Evolutionary conservation across 2,888 invertebrate genomes (phyloP).

Genomic region (Merodon equestris): DNA sequence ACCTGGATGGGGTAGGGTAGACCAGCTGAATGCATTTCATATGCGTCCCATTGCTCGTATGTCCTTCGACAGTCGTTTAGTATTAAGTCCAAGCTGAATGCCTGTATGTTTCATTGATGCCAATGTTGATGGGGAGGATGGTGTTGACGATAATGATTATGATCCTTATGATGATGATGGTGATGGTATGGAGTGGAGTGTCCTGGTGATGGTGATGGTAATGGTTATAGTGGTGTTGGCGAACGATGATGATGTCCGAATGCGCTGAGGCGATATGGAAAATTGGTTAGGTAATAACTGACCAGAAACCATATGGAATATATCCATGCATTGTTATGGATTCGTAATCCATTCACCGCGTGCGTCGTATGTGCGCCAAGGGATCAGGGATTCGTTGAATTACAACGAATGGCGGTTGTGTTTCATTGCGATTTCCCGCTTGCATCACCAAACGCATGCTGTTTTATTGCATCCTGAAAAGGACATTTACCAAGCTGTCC

Average conservation of each 20-base stretch:
- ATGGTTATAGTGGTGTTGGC: constrained; percentile 19
- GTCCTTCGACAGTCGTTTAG: constrained; percentile 50
- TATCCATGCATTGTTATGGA: constrained; percentile 67
- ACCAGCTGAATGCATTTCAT: background rate
- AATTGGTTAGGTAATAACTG: constrained; percentile 69
- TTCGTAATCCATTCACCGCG: constrained; percentile 51
- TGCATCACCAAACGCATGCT: constrained; percentile 52
- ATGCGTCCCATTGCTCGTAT: constrained; percentile 8
- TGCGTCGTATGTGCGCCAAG: constrained; percentile 19
- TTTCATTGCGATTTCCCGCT: constrained; percentile 25
- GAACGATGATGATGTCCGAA: constrained; percentile 66
- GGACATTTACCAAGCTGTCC: constrained; percentile 32
- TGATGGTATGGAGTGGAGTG: no score
- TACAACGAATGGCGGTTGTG: constrained; percentile 62
- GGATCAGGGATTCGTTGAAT: constrained; percentile 62
- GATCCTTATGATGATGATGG: background rate
- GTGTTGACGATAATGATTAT: constrained; percentile 19
- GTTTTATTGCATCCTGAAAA: constrained; percentile 60
- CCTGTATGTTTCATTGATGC: constrained; percentile 11
- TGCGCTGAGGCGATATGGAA: constrained; percentile 69
- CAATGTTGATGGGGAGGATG: constrained; percentile 22
- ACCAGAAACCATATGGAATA: constrained; percentile 67
- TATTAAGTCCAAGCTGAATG: constrained; percentile 50
- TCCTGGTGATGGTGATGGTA: constrained; percentile 5
- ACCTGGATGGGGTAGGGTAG: constrained; percentile 41